phyloP scores from a whole-genome alignment of 1,140 invertebrate species.

The Tyrophagus putrescentiae region DNA sequence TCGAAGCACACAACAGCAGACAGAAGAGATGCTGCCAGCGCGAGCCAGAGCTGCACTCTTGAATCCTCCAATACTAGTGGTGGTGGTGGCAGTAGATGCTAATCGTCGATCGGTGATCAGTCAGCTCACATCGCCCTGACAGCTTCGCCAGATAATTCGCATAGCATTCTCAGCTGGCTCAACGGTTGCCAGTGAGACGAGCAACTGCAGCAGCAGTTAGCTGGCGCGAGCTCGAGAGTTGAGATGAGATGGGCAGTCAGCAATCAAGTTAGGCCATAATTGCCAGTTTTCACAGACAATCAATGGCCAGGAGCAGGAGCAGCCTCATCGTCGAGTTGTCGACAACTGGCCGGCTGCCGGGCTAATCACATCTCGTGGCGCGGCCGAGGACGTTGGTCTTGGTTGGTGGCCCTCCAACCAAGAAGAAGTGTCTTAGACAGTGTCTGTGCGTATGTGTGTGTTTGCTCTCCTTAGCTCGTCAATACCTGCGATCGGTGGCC shows the following conservation, averaged over 20 bases:
- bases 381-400: not conserved
- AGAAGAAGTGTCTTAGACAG: slow-evolving; percentile 9
- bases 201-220: no score
- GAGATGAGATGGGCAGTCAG: slow-evolving; percentile 5
- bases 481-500: slow-evolving; percentile 9
- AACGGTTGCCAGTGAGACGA: no score
- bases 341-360: not conserved
- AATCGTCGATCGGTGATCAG: slow-evolving; percentile 10
- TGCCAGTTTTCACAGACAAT: slow-evolving; percentile 14
- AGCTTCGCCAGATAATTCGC: not conserved
- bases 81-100: no score
- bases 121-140: slow-evolving; percentile 6
- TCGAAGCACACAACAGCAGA: not conserved
- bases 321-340: slow-evolving; percentile 12
- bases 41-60: not conserved
- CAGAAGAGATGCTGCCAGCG: not conserved
- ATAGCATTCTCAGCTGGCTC: no score
- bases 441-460: no score
- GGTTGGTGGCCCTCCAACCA: slow-evolving; percentile 9
- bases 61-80: no score
- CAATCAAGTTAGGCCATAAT: slow-evolving; percentile 16
- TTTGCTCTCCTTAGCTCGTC: no score
- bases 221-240: not conserved
- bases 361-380: slow-evolving; percentile 4
- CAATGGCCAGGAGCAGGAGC: not conserved